Evolutionary conservation across 2,113 vertebrate species (phyloP).

Genomic region (Dipodomys stephensi): DNA sequence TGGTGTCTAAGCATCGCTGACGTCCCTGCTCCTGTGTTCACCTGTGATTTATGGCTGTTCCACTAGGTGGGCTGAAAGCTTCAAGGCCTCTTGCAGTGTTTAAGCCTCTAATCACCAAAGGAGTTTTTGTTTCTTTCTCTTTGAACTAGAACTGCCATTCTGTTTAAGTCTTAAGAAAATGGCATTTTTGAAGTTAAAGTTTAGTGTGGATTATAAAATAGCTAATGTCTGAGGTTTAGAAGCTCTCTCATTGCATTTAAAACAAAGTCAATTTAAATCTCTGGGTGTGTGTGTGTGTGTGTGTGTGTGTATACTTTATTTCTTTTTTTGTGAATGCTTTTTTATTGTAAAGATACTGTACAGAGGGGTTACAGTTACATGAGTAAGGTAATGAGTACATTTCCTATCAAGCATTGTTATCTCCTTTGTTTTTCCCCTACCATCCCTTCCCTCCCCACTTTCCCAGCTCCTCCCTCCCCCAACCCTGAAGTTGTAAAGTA

Average conservation of each 20-base stretch:
- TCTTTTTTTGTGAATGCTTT: too few relatives aligned
- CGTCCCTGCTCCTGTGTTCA: slow-evolving; percentile 50
- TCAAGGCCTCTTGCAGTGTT: slow-evolving; percentile 80
- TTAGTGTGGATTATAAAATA: slow-evolving; percentile 63
- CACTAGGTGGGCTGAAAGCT: slow-evolving; percentile 58
- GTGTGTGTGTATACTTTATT: too few relatives aligned
- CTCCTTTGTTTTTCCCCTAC: too few relatives aligned
- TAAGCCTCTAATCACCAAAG: slow-evolving; percentile 68
- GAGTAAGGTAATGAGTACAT: too few relatives aligned
- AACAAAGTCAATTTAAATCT: slow-evolving; percentile 14
- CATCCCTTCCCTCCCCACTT: too few relatives aligned
- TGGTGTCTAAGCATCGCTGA: slow-evolving; percentile 60
- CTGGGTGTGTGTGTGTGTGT: too few relatives aligned
- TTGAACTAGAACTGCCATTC: slow-evolving; percentile 2
- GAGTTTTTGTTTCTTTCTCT: slow-evolving; percentile 66
- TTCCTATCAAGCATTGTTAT: too few relatives aligned
- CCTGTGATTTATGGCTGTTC: slow-evolving; percentile 81
- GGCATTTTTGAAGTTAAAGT: slow-evolving; percentile 7
- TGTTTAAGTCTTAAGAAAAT: slow-evolving; percentile 55
- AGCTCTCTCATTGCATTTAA: neutral
- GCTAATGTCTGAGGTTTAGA: neutral
- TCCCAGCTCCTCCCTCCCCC: too few relatives aligned
- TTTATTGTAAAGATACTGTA: too few relatives aligned
- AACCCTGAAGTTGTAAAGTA: too few relatives aligned
- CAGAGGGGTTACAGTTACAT: too few relatives aligned